Evolutionary conservation across 2,113 vertebrate species (phyloP), one percentile per base, ranked within the genome.

Genomic region (Gallinago jamesoni): DNA sequence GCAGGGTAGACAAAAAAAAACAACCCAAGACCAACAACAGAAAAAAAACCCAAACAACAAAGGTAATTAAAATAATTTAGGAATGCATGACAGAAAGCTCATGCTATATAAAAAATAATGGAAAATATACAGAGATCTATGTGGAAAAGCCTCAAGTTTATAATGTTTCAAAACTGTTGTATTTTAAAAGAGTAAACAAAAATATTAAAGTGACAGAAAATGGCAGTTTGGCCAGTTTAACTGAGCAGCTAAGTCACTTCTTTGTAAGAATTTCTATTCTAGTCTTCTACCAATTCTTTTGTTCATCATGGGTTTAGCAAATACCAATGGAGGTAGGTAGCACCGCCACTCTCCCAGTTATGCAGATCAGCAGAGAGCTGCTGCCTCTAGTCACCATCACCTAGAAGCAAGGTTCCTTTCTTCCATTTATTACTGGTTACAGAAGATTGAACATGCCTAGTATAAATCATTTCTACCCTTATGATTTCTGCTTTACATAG

Each of bases 331-430:
- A 75, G 14, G 23, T 8, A 75, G 12, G 30, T 11, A 70, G 5
- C 3, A 1, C 16, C 3, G 1, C 19, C 28, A 19, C 5, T 28
- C 35, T 68, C 6, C 10, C n/a, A 14, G 7, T 25, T 22, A 27
- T 3, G 2, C 5, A 76, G 7, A 45, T 24, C 33, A 80, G 2
- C 9, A 3, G 24, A 47, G 6, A 1, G 0, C 8, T 7, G 0
- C 45, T 66, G 21, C 8, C 16, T 62, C 14, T 24, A 30, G 11
- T 27, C 43, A 39, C 24, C 0, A 0, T 24, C 13, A 47, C 8
- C 3, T 23, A 37, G 22, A 41, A 72, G 6, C 2, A 74, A 72
- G 33, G 7, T 45, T 39, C 14, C 12, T 45, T 64, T 84, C 13
- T 31, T 81, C 39, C 41, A 17, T 25, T 25, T 23, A 6, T 48